Percentiles rank a stretch among this genome's conserved stretches.
Evolutionary conservation across 2,888 invertebrate genomes (phyloP).

Genomic region (Tenthredo amoena): DNA sequence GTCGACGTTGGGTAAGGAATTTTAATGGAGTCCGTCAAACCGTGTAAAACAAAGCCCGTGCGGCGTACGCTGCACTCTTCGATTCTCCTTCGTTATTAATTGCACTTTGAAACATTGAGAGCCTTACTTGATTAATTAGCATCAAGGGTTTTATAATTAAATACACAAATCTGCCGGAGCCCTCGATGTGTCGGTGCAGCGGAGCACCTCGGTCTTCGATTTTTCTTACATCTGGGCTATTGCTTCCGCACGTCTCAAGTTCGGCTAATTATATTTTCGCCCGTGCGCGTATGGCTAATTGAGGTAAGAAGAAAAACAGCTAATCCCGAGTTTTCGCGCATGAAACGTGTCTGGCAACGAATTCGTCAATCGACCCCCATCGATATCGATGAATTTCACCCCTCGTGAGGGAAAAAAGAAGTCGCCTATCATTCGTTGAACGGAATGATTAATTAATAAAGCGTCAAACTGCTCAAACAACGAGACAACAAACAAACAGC

Average conservation of each 20-base stretch:
- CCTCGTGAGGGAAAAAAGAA: background rate
- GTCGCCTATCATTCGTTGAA: background rate
- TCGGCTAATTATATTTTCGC: background rate
- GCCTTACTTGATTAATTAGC: slow-evolving; percentile 70
- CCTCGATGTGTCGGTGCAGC: background rate
- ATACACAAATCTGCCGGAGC: slow-evolving; percentile 36
- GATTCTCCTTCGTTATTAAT: slow-evolving; percentile 69
- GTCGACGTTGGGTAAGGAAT: slow-evolving; percentile 46
- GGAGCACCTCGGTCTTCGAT: background rate
- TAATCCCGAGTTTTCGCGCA: background rate
- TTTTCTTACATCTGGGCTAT: background rate
- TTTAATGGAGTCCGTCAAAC: slow-evolving; percentile 54
- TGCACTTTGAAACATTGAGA: slow-evolving; percentile 67
- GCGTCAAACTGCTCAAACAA: slow-evolving; percentile 25
- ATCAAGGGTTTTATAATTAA: slow-evolving; percentile 52
- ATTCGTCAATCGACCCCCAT: background rate
- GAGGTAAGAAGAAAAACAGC: background rate
- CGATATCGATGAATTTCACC: background rate
- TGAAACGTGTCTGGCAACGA: background rate
- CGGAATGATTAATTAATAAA: slow-evolving; percentile 36
- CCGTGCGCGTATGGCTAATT: background rate
- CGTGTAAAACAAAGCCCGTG: slow-evolving; percentile 50
- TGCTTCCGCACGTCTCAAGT: background rate
- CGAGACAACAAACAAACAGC: background rate
- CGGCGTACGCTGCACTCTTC: slow-evolving; percentile 44